Conservation (phyloP, 2,888 invertebrate species). For the Steinernema scapterisci region DNA sequence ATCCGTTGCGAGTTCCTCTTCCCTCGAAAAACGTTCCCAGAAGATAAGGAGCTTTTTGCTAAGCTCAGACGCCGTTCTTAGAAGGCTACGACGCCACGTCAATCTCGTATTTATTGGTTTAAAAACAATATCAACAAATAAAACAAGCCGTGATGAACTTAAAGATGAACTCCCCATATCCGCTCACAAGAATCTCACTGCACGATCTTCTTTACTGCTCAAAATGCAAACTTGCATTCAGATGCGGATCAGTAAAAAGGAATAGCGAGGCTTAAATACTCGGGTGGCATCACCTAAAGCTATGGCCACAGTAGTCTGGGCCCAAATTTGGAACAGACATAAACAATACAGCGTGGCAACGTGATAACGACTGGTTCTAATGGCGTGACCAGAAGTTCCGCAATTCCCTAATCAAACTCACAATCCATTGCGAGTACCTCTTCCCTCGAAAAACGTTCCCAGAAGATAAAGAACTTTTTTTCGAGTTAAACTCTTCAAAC, state of each 20-base stretch:
- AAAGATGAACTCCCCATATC: no score
- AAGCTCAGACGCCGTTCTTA: constrained; percentile 32
- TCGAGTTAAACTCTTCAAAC: constrained; percentile 32
- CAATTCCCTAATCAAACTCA: constrained; percentile 57
- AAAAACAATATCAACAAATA: constrained; percentile 21
- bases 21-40: constrained; percentile 50
- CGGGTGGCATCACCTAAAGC: no score
- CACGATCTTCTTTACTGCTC: no score
- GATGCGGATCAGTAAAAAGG: no score
- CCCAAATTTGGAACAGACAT: no score
- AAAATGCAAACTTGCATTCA: no score
- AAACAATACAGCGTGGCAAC: no score
- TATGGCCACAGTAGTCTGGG: no score
- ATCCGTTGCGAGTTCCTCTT: constrained; percentile 62
- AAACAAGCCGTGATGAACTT: no score
- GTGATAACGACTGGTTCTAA: constrained; percentile 54
- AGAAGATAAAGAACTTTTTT: constrained; percentile 56
- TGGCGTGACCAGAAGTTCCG: constrained; percentile 61
- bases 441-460: constrained; percentile 54
- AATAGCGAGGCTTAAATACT: no score
- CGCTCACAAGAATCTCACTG: no score
- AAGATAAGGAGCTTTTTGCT: constrained; percentile 57
- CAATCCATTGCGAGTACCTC: constrained; percentile 60
- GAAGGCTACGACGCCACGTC: background rate
- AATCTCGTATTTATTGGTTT: background rate